Evolutionary conservation across 2,888 invertebrate species (phyloP).

Genomic region (Coelogynopora nodosa): DNA sequence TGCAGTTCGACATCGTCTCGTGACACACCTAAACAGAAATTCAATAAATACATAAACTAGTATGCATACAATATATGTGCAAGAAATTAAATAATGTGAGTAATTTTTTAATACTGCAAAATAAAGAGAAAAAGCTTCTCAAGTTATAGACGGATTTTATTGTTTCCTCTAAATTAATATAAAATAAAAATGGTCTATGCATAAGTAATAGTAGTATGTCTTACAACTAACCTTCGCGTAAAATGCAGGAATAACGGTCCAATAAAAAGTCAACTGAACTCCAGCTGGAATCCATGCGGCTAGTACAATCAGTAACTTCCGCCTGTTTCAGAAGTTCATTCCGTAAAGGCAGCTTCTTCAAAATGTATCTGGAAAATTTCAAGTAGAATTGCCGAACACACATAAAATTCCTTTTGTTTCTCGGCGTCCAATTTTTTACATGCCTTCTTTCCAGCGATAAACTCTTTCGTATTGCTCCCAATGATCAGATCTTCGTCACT

Average conservation of each 20-base stretch:
- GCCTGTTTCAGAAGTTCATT: slow-evolving; percentile 42
- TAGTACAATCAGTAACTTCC: slow-evolving; percentile 7
- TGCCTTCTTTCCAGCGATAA: slow-evolving; percentile 12
- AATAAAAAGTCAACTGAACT: not conserved
- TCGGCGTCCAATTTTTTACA: not conserved
- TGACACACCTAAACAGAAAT: too few species aligned
- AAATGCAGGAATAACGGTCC: slow-evolving; percentile 22
- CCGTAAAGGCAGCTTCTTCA: slow-evolving; percentile 40
- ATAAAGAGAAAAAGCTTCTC: not conserved
- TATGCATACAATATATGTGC: too few species aligned
- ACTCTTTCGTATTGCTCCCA: slow-evolving; percentile 35
- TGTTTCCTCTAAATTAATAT: not conserved
- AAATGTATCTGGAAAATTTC: slow-evolving; percentile 35
- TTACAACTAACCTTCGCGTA: not conserved
- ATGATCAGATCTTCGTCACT: slow-evolving; percentile 33
- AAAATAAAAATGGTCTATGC: not conserved
- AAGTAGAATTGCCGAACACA: slow-evolving; percentile 39
- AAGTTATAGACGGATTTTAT: too few species aligned
- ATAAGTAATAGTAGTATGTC: not conserved
- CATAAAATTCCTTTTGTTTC: slow-evolving; percentile 39
- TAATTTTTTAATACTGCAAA: too few species aligned
- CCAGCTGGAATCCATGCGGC: not conserved
- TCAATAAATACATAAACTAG: too few species aligned
- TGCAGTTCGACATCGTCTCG: too few species aligned
- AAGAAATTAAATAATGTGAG: too few species aligned